Percentiles rank a stretch among this genome's conserved stretches.
phyloP scores from a whole-genome alignment of 2,797 vertebrate species.

The Enteromius unitaeniatus region DNA sequence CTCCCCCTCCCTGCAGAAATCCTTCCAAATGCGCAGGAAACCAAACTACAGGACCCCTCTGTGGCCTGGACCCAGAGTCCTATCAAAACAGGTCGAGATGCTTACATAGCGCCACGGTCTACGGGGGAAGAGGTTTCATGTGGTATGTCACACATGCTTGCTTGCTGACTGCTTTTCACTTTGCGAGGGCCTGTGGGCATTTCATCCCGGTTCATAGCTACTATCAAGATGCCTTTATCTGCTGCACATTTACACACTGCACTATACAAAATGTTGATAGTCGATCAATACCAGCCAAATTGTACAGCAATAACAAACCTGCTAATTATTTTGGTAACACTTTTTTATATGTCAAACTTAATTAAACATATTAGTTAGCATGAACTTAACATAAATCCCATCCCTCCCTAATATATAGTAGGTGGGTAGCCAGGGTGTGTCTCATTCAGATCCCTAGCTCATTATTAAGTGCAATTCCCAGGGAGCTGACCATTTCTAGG shows the following conservation, averaged over 20 bases:
- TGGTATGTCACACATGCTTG: constrained; percentile 35
- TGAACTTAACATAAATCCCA: not conserved
- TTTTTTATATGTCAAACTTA: not conserved
- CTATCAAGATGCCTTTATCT: not conserved
- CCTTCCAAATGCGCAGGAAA: constrained; percentile 58
- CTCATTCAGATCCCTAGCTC: not conserved
- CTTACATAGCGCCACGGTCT: constrained; percentile 53
- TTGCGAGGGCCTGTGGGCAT: not conserved
- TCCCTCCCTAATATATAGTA: not conserved
- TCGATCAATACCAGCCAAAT: not conserved
- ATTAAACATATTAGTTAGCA: not conserved
- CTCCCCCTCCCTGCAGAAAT: constrained; percentile 33
- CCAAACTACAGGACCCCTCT: constrained; percentile 60
- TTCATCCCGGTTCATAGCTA: not conserved
- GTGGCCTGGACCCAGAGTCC: constrained; percentile 65
- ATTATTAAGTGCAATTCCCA: not conserved
- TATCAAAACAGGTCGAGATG: constrained; percentile 65
- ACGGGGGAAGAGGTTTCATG: constrained; percentile 32
- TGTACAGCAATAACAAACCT: not conserved
- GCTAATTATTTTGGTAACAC: not conserved
- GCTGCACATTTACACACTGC: not conserved
- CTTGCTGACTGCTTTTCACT: constrained; percentile 33
- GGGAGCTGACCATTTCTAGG: not conserved
- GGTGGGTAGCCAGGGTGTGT: not conserved
- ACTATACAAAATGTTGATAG: not conserved